These are phyloP conservation scores for Chrysolina haemoptera DNA, from an alignment of 2,888 invertebrate species.

Conservation along the genomic window DNA sequence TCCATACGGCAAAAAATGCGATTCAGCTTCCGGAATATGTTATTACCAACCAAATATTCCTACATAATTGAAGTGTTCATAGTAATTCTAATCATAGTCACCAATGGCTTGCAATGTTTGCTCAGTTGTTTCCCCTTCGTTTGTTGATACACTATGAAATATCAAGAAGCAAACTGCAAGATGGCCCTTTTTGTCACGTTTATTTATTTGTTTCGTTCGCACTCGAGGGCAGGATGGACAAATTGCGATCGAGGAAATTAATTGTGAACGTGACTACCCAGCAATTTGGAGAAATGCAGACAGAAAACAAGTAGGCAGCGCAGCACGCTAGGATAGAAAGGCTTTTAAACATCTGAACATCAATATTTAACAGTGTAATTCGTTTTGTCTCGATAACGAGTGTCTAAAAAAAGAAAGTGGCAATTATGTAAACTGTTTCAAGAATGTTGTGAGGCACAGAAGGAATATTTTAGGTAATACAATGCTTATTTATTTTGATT, in stretches of 20 bases:
- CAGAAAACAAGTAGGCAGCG: not conserved
- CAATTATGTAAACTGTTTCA: too few species aligned
- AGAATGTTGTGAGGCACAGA: too few species aligned
- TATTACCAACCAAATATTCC: too few species aligned
- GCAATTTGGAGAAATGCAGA: not conserved
- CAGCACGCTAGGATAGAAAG: not conserved
- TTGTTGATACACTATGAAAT: not conserved
- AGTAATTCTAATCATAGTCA: not conserved
- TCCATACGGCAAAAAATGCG: too few species aligned
- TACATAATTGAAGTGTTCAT: too few species aligned
- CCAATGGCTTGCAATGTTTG: not conserved
- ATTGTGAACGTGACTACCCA: not conserved
- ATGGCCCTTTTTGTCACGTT: not conserved
- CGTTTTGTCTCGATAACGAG: too few species aligned
- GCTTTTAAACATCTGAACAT: too few species aligned
- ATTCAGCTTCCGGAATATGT: too few species aligned
- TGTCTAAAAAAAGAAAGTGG: too few species aligned
- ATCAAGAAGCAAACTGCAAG: not conserved
- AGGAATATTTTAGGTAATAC: too few species aligned
- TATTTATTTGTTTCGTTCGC: not conserved
- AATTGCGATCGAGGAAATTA: not conserved
- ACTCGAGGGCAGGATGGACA: not conserved
- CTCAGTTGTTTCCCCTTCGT: not conserved
- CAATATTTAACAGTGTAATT: too few species aligned
- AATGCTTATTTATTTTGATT: too few species aligned